These are phyloP conservation scores for Aleiodes testaceus DNA, from an alignment of 2,888 invertebrate genomes.

Conservation along the genomic window DNA sequence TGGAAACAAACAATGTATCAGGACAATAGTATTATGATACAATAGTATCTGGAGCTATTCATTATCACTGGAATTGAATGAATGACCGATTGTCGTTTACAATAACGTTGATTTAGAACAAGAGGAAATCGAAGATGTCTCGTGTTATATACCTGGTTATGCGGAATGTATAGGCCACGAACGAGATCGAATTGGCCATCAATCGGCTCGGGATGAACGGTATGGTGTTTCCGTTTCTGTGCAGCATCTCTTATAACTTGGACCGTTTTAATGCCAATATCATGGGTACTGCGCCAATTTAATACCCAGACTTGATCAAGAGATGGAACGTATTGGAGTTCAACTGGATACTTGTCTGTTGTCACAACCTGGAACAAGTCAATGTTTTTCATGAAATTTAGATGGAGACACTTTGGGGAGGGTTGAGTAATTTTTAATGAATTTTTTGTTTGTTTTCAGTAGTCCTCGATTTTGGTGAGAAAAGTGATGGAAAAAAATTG, in stretches of 20 bases:
- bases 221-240: conserved; percentile 82
- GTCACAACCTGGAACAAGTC: conserved; percentile 76
- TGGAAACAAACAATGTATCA: conserved; percentile 45
- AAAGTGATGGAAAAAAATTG: conserved; percentile 25
- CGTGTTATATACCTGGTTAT: conserved; percentile 73
- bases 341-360: conserved; percentile 83
- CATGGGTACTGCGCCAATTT: conserved; percentile 79
- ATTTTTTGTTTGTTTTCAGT: conserved; percentile 3
- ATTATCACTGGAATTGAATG: conserved; percentile 2
- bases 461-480: conserved; percentile 15
- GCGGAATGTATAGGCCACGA: conserved; percentile 78
- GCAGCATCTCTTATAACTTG: conserved; percentile 84
- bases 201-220: conserved; percentile 83
- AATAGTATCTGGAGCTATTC: not conserved
- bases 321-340: conserved; percentile 80
- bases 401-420: too few species aligned
- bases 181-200: conserved; percentile 85
- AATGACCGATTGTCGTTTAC: not conserved
- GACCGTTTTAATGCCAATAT: conserved; percentile 79
- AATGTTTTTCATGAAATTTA: too few species aligned
- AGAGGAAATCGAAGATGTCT: not conserved
- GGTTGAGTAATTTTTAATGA: too few species aligned
- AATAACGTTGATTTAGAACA: not conserved
- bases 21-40: not conserved
- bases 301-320: conserved; percentile 85